Evolutionary conservation across 2,113 vertebrate genomes (phyloP), one percentile per base, ranked within the genome.

Genomic region (Dicerorhinus sumatrensis): DNA sequence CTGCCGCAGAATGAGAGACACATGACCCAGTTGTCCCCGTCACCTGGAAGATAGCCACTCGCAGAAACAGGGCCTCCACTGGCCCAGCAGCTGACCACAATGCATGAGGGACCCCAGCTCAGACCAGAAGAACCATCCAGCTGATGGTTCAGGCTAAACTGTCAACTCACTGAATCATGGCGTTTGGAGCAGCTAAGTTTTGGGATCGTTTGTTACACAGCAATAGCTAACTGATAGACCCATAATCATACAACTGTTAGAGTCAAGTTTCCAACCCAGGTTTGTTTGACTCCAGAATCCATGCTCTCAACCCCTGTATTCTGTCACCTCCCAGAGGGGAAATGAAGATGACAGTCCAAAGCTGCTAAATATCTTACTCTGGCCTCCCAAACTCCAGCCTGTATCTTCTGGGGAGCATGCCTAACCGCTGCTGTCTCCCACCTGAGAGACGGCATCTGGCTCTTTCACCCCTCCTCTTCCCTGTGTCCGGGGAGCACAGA

Each of bases 261-360:
- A 51, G 48, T 51, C 42, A 51, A 51, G 48, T 51, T 51, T 51
- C 48, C 9, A 51, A 54, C 51, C 51, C 20, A 11, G 48, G 58
- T 23, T 16, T 39, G 46, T 29, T 9, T n/a, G 48, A 80, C 65
- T 54, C 58, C 39, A 42, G 7, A 33, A 51, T 36, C 17, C 31
- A 9, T 25, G 8, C 20, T 51, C 27, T 69, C 27, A 11, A 20
- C 8, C 13, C 79, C 23, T 54, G 8, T 11, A 20, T 63, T 46
- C 27, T n/a, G 62, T 29, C 46, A 48, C 39, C 11, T 39, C 42
- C 36, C 6, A 63, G 62, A 18, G 46, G 29, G 9, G 31, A 63
- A 51, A 8, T 10, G 6, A n/a, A 25, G 0, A 3, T 6, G 3
- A 5, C 2, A 42, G 20, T 72, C 48, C 14, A 20, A 25, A n/a